A percentile compares a stretch with the other conserved stretches of the same genome.
Evolutionary conservation across 1,140 invertebrate species (phyloP).

Genomic region (Microplitis demolitor): DNA sequence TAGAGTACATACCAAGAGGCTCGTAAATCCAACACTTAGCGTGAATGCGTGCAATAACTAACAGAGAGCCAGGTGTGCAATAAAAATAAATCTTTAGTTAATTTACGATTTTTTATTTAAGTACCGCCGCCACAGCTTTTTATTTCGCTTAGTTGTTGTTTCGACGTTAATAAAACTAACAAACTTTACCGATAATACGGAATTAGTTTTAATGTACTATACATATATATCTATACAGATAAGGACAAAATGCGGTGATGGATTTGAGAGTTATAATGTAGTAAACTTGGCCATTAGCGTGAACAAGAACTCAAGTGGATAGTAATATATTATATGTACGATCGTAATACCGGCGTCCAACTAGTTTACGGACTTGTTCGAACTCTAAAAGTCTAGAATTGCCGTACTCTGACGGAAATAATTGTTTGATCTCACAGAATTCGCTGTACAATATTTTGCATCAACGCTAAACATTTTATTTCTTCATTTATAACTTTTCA

Average conservation of each 20-base stretch:
- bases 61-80: background rate
- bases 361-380: slow-evolving; percentile 14
- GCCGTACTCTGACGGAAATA: background rate
- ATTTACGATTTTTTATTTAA: background rate
- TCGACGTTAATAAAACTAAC: too few species aligned
- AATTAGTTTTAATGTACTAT: background rate
- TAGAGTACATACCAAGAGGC: too few species aligned
- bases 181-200: background rate
- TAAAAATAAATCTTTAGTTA: background rate
- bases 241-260: background rate
- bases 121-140: background rate
- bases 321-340: background rate
- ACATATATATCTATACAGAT: too few species aligned
- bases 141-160: background rate
- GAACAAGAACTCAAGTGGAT: background rate
- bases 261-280: slow-evolving; percentile 15
- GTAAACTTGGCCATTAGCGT: slow-evolving; percentile 20
- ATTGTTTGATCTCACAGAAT: background rate
- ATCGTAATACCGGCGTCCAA: slow-evolving; percentile 9
- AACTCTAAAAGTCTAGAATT: background rate
- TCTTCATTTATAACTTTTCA: too few species aligned
- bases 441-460: too few species aligned
- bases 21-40: background rate
- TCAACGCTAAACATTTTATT: too few species aligned
- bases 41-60: background rate